phyloP scores from a whole-genome alignment of 2,888 invertebrate species.

The Smittia sp. region DNA sequence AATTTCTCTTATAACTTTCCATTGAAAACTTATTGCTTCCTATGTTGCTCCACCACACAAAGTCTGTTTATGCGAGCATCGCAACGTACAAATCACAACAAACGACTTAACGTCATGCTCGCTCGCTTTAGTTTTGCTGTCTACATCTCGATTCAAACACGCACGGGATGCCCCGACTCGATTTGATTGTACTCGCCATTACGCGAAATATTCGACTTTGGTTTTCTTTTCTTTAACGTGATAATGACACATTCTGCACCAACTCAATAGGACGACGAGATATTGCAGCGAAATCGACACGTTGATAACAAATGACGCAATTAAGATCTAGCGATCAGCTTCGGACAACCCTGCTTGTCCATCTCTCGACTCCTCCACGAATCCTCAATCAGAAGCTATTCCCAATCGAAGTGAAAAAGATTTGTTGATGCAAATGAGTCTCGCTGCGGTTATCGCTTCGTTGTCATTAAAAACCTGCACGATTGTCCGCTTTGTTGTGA shows the following conservation, averaged over 20 bases:
- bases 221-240: neutral
- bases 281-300: too few species aligned
- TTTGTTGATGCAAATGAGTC: neutral
- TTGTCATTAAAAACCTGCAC: neutral
- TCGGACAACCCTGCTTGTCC: too few species aligned
- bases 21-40: constrained; percentile 16
- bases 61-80: neutral
- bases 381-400: too few species aligned
- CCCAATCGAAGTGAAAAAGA: neutral
- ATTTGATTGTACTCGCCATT: too few species aligned
- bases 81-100: neutral
- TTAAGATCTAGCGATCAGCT: too few species aligned
- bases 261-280: too few species aligned
- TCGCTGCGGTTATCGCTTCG: neutral
- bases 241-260: constrained; percentile 17
- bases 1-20: constrained; percentile 11
- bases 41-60: neutral
- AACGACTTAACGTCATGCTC: constrained; percentile 16
- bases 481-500: too few species aligned
- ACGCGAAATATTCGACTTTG: neutral
- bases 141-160: too few species aligned
- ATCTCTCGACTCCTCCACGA: too few species aligned
- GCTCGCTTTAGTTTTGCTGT: too few species aligned
- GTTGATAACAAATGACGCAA: too few species aligned
- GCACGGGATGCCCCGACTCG: too few species aligned